A percentile compares a stretch with the other conserved stretches of the same genome.
Evolutionary conservation across 2,888 invertebrate genomes (phyloP).

Genomic region (Meganola albula): DNA sequence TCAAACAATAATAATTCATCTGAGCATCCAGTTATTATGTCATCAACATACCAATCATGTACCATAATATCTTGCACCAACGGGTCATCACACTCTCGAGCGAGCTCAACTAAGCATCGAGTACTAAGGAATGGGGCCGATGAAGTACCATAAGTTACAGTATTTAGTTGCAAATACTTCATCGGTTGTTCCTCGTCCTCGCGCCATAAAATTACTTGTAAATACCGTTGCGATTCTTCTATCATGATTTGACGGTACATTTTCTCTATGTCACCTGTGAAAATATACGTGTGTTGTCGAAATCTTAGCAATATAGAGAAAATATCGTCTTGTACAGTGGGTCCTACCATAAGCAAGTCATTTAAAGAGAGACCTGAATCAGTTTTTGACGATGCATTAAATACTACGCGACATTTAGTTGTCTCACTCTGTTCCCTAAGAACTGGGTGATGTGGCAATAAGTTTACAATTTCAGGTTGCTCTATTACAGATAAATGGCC

Average conservation of each 20-base stretch:
- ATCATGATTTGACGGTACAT: conserved; percentile 1
- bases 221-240: conserved; percentile 3
- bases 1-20: too few species aligned
- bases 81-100: conserved; percentile 7
- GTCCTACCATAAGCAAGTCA: conserved; percentile 3
- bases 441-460: too few species aligned
- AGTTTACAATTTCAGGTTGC: too few species aligned
- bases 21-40: too few species aligned
- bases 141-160: conserved; percentile 8
- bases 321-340: conserved; percentile 3
- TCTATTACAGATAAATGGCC: too few species aligned
- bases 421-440: too few species aligned
- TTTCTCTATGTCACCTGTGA: conserved; percentile 4
- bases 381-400: too few species aligned
- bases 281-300: conserved; percentile 1
- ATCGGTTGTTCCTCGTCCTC: conserved; percentile 2
- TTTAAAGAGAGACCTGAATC: too few species aligned
- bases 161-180: conserved; percentile 3
- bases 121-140: conserved; percentile 8
- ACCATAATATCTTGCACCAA: too few species aligned
- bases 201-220: conserved; percentile 9
- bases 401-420: too few species aligned
- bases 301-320: conserved; percentile 4
- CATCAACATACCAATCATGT: too few species aligned
- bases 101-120: conserved; percentile 1